phyloP scores from a whole-genome alignment of 2,113 vertebrate species.

The Myocastor coypus region DNA sequence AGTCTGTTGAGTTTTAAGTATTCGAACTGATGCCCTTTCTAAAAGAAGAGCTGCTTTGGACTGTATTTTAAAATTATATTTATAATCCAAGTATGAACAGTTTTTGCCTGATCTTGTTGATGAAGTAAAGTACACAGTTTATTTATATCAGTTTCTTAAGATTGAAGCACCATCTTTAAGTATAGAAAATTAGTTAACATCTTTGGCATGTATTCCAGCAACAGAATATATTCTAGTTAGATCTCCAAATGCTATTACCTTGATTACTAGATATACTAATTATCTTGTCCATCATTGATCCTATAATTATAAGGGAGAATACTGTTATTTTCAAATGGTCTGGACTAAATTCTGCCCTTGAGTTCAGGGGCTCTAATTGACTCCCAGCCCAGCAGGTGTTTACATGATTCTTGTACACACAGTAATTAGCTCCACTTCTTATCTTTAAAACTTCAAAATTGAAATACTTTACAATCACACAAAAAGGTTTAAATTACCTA shows the following conservation, averaged over 20 bases:
- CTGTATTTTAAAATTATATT: slow-evolving; percentile 13
- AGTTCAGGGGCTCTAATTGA: slow-evolving; percentile 69
- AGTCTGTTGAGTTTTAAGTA: background rate
- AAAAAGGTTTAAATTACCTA: slow-evolving; percentile 51
- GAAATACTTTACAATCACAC: slow-evolving; percentile 37
- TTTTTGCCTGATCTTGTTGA: slow-evolving; percentile 30
- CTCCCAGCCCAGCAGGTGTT: slow-evolving; percentile 51
- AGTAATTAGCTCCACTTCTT: slow-evolving; percentile 67
- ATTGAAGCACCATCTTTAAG: slow-evolving; percentile 61
- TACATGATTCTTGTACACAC: slow-evolving; percentile 36
- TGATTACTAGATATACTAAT: slow-evolving; percentile 79
- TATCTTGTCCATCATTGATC: slow-evolving; percentile 77
- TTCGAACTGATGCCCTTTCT: background rate
- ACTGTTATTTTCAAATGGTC: slow-evolving; percentile 70
- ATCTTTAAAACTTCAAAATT: slow-evolving; percentile 61
- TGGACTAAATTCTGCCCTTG: slow-evolving; percentile 69
- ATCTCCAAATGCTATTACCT: slow-evolving; percentile 77
- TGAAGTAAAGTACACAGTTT: slow-evolving; percentile 8
- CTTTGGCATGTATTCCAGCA: slow-evolving; percentile 64
- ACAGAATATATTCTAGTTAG: slow-evolving; percentile 77
- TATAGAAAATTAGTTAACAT: slow-evolving; percentile 73
- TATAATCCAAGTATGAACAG: background rate
- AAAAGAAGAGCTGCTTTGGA: background rate
- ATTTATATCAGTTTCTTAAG: slow-evolving; percentile 52
- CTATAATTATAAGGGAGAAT: slow-evolving; percentile 73